Base-by-base conservation (phyloP, 2,797 vertebrate genomes). In the Enteromius anoplus region DNA sequence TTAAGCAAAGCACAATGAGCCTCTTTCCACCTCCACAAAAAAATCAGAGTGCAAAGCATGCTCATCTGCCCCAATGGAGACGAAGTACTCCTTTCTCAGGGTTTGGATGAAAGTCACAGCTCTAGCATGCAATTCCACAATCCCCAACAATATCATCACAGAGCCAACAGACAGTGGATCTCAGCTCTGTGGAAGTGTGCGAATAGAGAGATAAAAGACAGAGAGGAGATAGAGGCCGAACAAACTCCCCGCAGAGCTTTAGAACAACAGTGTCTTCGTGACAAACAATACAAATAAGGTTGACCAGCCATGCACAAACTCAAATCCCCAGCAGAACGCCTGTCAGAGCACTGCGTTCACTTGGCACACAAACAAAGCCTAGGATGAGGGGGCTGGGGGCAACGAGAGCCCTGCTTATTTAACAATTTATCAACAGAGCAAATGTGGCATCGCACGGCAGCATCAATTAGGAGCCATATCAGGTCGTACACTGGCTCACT, bases 221-320 rank as follows among this genome's bases (percentile, higher is more conserved):
- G 86, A 89, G 90, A 91, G 89, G 87, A 91, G 89, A 66, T 19
- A 64, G 65, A 72, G 65, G 58, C 29, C 5, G 88, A 93, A 92
- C 90, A 91, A 88, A 90, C 91, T 94, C 92, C 92, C 92, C 89
- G 89, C 92, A 92, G 93, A 94, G 92, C 92, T 89, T 89, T 93
- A 90, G 91, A 94, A 94, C 93, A 94, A 94, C 94, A 90, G 89
- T 88, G 91, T 93, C 93, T 92, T 88, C 85, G 90, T 94, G 94
- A 94, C 89, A 87, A 93, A 94, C 93, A 92, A 93, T 92, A 88
- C 90, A 86, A 89, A 79, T 87, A 88, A 91, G 89, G 88, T 89
- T 91, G 91, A 85, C 87, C 92, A 92, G 91, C 90, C 93, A 94
- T 90, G 94, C 92, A 37, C 81, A 12, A 87, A 80, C 85, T 84